Evolutionary conservation across 1,140 invertebrate genomes (phyloP).

Genomic region (Drosophila ambigua): DNA sequence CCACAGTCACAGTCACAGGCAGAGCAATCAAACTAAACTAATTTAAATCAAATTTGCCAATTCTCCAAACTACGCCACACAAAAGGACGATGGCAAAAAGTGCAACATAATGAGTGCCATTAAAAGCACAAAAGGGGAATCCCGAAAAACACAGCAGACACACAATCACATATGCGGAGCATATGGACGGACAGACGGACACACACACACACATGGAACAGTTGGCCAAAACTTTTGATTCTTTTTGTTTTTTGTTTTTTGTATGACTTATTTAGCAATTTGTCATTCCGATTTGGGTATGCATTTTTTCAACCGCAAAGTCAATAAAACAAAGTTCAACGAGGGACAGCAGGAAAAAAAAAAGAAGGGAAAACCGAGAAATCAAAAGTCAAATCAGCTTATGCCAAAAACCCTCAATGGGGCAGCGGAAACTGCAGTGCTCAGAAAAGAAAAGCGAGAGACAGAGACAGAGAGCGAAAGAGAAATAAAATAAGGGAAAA

Average conservation of each 20-base stretch:
- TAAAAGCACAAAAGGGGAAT: constrained; percentile 46
- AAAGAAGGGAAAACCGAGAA: constrained; percentile 31
- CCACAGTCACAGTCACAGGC: not conserved
- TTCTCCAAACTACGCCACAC: constrained; percentile 21
- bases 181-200: not conserved
- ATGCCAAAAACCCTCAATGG: constrained; percentile 46
- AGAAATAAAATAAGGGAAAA: constrained; percentile 1
- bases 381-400: constrained; percentile 57
- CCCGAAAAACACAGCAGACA: not conserved
- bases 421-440: constrained; percentile 28
- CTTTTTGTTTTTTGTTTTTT: constrained; percentile 19
- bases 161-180: constrained; percentile 23
- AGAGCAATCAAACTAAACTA: constrained; percentile 62
- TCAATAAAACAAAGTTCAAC: constrained; percentile 67
- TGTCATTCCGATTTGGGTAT: constrained; percentile 56
- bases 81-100: constrained; percentile 37
- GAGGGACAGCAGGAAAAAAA: constrained; percentile 19
- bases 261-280: constrained; percentile 60
- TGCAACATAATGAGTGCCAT: constrained; percentile 60
- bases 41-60: constrained; percentile 65
- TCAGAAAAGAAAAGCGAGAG: constrained; percentile 5
- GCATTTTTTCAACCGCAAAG: constrained; percentile 57
- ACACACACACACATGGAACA: not conserved
- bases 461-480: not conserved
- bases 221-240: constrained; percentile 18